Percentiles rank a stretch among this genome's conserved stretches.
These are phyloP conservation scores for Listronotus oregonensis DNA, from an alignment of 1,140 invertebrate genomes.

Conservation along the genomic window DNA sequence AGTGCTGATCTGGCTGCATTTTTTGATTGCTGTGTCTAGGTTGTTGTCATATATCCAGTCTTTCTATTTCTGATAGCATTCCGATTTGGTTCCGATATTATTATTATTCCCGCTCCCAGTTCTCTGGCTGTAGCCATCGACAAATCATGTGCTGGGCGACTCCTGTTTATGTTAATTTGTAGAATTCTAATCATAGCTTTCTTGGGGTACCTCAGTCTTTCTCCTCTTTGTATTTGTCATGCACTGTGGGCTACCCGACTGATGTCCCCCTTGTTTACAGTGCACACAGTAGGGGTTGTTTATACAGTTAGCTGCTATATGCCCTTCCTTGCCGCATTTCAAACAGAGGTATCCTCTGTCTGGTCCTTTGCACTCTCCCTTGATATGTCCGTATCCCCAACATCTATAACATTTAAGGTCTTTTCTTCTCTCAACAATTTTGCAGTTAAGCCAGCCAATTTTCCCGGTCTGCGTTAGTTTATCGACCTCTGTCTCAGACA, in stretches of 20 bases:
- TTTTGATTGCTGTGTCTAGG: not conserved
- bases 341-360: constrained; percentile 10
- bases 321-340: constrained; percentile 21
- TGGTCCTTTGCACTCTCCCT: constrained; percentile 8
- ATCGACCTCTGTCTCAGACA: no score
- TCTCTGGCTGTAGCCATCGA: no score
- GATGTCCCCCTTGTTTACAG: constrained; percentile 15
- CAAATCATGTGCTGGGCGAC: no score
- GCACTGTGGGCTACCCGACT: constrained; percentile 1
- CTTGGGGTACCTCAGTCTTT: not conserved
- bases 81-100: no score
- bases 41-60: not conserved
- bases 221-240: constrained; percentile 6
- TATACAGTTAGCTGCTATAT: constrained; percentile 16
- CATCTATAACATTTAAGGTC: constrained; percentile 21
- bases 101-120: no score
- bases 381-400: no score
- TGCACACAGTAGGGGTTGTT: constrained; percentile 1
- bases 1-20: no score
- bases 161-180: no score
- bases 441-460: constrained; percentile 15
- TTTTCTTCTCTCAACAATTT: not conserved
- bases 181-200: not conserved
- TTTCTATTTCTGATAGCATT: no score
- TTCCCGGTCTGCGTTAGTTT: not conserved